Base-by-base conservation (phyloP, 2,113 vertebrate genomes). In the Amblyornis subalaris region DNA sequence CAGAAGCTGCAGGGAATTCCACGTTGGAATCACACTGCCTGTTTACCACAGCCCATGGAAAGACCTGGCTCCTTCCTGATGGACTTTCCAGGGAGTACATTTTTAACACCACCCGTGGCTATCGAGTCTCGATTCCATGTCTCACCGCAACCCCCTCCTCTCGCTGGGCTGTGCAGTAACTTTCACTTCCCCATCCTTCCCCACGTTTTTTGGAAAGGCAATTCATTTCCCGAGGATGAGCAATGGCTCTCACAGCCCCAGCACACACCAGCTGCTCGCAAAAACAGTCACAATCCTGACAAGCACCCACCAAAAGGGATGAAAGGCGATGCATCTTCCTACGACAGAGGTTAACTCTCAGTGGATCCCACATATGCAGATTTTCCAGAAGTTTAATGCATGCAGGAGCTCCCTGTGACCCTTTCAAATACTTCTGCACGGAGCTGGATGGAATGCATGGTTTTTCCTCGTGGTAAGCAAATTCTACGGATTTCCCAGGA, bases 21-120 rank as follows among this genome's bases (percentile, higher is more conserved):
- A 1, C 13, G 23, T 4, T 51, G 58, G 48, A 71, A 64, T 23
- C 61, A 10, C 1, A 0, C 14, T 67, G 53, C 44, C 9, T 42
- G 7, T 14, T 80, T 17, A 42, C 19, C 53, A 66, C 31, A 85
- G 78, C 54, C 6, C 33, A 13, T 6, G 72, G n/a, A 51, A 69
- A 76, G 47, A 31, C 20, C 76, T 29, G 44, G 8, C 10, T 66
- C 31, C 51, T 50, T 45, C 71, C 69, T 26, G 18, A 14, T 21
- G 58, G 10, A 11, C 10, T 40, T 64, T 16, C 38, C 87, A 76
- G 38, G 1, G 55, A 60, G 44, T 13, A 24, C 24, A 31, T 80
- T 54, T 65, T 61, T 16, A 31, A 67, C 36, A 31, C 15, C 28
- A 7, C 19, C 9, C 10, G 40, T 24, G 50, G 38, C 60, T 81